Percentiles rank a stretch among this genome's conserved stretches.
Conservation (phyloP, 2,797 vertebrate species). For the Avahi laniger region DNA sequence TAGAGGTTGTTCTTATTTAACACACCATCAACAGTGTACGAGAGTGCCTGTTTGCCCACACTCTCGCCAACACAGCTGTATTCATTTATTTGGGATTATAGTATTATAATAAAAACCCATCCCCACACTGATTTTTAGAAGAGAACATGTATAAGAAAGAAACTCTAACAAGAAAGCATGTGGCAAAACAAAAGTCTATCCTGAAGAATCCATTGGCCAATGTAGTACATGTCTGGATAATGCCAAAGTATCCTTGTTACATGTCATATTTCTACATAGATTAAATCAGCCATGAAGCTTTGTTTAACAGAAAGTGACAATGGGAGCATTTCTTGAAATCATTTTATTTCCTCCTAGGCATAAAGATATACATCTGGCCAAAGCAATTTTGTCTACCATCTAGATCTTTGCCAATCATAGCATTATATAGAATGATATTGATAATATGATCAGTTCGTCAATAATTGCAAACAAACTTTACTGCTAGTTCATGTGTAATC, state of each 20-base stretch:
- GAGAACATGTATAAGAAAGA: background rate
- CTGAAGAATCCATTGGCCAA: background rate
- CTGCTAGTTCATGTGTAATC: background rate
- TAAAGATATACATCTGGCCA: slow-evolving; percentile 24
- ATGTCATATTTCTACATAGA: background rate
- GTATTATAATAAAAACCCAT: slow-evolving; percentile 12
- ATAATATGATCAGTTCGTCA: background rate
- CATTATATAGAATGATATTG: background rate
- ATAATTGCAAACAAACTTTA: background rate
- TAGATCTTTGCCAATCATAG: slow-evolving; percentile 16
- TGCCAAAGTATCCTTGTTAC: background rate
- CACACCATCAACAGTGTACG: background rate
- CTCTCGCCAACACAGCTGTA: background rate
- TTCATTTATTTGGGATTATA: background rate
- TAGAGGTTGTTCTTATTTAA: background rate
- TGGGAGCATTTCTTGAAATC: background rate
- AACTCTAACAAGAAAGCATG: background rate
- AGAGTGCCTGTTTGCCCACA: background rate
- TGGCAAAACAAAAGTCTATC: slow-evolving; percentile 4
- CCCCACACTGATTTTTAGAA: background rate
- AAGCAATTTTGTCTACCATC: slow-evolving; percentile 25
- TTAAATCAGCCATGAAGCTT: background rate
- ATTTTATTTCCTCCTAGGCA: background rate
- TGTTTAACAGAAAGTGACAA: slow-evolving; percentile 1
- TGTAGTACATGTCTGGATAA: background rate